These are phyloP conservation scores for Scaptomyza graminum DNA, from an alignment of 1,140 invertebrate genomes.

Conservation along the genomic window DNA sequence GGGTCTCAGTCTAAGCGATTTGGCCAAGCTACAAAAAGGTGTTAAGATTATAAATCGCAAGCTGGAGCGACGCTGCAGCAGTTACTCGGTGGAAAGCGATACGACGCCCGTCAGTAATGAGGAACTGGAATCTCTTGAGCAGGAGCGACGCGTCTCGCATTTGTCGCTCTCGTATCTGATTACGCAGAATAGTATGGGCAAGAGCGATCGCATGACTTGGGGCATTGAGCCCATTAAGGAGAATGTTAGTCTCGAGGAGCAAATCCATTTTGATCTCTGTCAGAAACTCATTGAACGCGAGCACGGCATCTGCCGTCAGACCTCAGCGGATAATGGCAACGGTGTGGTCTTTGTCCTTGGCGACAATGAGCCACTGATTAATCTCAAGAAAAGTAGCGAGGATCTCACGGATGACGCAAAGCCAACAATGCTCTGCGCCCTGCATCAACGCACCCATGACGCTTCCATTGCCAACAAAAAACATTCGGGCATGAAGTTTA, in stretches of 20 bases:
- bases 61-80: constrained; percentile 65
- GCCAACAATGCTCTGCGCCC: constrained; percentile 70
- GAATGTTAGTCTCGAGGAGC: constrained; percentile 77
- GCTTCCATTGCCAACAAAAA: constrained; percentile 83
- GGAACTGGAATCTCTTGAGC: constrained; percentile 10
- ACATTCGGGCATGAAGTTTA: constrained; percentile 89
- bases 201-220: constrained; percentile 82
- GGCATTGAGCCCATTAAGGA: constrained; percentile 83
- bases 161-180: constrained; percentile 80
- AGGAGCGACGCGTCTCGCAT: constrained; percentile 56
- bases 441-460: constrained; percentile 85
- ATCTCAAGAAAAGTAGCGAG: constrained; percentile 80
- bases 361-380: constrained; percentile 88
- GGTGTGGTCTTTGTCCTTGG: constrained; percentile 91
- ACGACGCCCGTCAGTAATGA: constrained; percentile 5
- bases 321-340: constrained; percentile 58
- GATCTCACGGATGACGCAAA: constrained; percentile 55
- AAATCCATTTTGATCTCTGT: constrained; percentile 79
- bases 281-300: constrained; percentile 76
- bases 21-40: constrained; percentile 69
- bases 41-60: constrained; percentile 67
- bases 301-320: constrained; percentile 63
- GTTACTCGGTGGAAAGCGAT: constrained; percentile 59
- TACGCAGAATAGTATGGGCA: constrained; percentile 82
- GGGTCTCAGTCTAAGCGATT: constrained; percentile 71